phyloP scores from a whole-genome alignment of 2,797 vertebrate genomes.

The Fundulus diaphanus region DNA sequence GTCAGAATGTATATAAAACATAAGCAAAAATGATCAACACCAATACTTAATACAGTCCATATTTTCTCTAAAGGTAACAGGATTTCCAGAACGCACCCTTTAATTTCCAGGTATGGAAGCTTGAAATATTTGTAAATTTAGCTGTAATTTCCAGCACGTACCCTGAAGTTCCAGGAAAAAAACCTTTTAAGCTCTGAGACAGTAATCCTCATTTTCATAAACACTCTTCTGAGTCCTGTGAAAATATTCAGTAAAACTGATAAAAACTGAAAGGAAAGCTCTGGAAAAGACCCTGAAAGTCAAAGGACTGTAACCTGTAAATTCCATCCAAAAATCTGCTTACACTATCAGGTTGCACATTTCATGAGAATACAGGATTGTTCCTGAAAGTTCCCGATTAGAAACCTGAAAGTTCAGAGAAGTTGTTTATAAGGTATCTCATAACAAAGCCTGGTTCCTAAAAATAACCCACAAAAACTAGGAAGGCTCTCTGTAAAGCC shows the following conservation, averaged over 20 bases:
- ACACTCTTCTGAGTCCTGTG: not conserved
- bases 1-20: constrained; percentile 9
- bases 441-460: too few relatives aligned
- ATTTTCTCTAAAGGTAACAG: not conserved
- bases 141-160: not conserved
- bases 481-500: too few relatives aligned
- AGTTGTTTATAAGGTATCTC: not conserved
- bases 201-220: too few relatives aligned
- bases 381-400: not conserved
- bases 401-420: not conserved
- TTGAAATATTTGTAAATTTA: not conserved
- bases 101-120: too few relatives aligned
- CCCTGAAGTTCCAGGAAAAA: not conserved
- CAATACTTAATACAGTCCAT: too few relatives aligned
- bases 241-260: not conserved
- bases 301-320: not conserved
- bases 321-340: not conserved
- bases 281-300: not conserved
- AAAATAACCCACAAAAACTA: too few relatives aligned
- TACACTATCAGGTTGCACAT: not conserved
- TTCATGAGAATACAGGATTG: not conserved
- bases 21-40: not conserved
- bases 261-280: not conserved
- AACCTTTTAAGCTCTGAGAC: not conserved
- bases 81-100: too few relatives aligned